Percentiles rank a stretch among this genome's conserved stretches.
phyloP scores from a whole-genome alignment of 2,113 vertebrate genomes.

The Thalassarche chlororhynchos region DNA sequence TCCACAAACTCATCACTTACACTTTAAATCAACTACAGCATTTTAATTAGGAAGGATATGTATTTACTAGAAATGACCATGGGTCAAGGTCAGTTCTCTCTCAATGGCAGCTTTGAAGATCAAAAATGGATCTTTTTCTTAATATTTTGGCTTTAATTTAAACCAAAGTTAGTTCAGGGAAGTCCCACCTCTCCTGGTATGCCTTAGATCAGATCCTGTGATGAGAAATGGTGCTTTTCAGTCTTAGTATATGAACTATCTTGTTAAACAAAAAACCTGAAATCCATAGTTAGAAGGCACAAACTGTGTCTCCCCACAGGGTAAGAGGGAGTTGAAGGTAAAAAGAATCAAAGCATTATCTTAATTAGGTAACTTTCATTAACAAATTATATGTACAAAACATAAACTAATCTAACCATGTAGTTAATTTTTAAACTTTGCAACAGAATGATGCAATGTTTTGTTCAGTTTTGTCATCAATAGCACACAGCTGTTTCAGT shows the following conservation, averaged over 20 bases:
- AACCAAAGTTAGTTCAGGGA: background rate
- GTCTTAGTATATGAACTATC: background rate
- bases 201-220: background rate
- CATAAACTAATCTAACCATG: background rate
- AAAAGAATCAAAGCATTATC: background rate
- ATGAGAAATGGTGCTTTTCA: background rate
- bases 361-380: background rate
- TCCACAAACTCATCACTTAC: background rate
- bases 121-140: background rate
- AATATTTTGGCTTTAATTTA: background rate
- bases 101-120: background rate
- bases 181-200: background rate
- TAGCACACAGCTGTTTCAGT: background rate
- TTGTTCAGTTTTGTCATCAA: background rate
- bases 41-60: background rate
- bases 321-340: background rate
- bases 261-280: background rate
- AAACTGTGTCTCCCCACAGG: background rate
- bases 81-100: background rate
- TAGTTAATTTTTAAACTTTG: conserved; percentile 28
- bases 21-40: background rate
- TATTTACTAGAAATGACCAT: background rate
- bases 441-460: background rate
- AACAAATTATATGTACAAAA: background rate
- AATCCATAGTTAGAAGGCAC: background rate